Percentiles rank a stretch among this genome's conserved stretches.
Evolutionary conservation across 2,113 vertebrate species (phyloP).

Genomic region (Phocoena phocoena): DNA sequence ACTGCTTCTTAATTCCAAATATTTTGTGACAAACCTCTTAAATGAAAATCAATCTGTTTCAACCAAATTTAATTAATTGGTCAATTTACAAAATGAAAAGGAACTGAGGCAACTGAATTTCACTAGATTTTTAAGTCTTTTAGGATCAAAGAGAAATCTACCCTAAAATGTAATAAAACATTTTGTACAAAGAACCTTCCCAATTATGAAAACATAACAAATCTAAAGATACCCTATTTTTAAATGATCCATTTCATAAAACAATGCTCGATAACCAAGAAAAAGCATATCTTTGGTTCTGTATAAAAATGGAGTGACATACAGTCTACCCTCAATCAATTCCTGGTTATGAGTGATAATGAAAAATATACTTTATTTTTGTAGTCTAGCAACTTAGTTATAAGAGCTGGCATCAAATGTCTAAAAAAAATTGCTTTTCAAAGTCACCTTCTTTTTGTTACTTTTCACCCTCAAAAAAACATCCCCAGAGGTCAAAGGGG

Average conservation of each 20-base stretch:
- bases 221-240: neutral
- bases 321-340: neutral
- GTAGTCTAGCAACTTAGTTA: neutral
- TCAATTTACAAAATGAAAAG: neutral
- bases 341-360: neutral
- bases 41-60: neutral
- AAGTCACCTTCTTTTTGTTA: neutral
- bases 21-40: neutral
- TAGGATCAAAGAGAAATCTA: neutral
- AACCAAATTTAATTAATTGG: neutral
- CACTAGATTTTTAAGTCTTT: neutral
- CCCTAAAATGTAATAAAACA: neutral
- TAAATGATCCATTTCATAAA: slow-evolving; percentile 1
- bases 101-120: neutral
- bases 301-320: neutral
- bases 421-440: neutral
- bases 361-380: neutral
- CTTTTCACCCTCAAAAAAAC: neutral
- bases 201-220: neutral
- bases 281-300: neutral
- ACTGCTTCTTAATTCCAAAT: neutral
- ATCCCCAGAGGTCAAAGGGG: neutral
- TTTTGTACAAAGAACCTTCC: neutral
- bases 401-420: neutral
- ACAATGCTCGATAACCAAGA: neutral